phyloP scores from a whole-genome alignment of 2,113 vertebrate genomes.

The Stigmatopora nigra region DNA sequence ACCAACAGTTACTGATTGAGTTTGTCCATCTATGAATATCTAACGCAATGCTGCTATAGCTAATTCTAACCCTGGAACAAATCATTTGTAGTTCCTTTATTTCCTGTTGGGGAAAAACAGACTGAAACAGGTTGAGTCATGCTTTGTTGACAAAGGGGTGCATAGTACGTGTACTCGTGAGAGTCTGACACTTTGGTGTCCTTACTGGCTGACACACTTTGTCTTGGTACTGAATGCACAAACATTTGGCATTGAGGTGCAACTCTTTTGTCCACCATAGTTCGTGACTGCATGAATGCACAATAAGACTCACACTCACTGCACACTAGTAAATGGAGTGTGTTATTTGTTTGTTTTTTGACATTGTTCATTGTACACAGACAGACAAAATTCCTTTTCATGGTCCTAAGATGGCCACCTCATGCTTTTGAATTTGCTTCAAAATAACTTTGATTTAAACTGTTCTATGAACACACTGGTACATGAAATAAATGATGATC shows the following conservation, averaged over 20 bases:
- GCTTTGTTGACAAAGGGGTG: background rate
- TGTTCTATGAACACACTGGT: no score
- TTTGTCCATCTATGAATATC: no score
- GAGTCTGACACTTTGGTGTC: background rate
- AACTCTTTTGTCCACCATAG: conserved; percentile 34
- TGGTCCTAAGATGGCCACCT: background rate
- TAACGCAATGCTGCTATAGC: background rate
- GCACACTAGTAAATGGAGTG: background rate
- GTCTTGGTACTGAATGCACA: conserved; percentile 52
- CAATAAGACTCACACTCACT: conserved; percentile 30
- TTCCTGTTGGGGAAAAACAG: background rate
- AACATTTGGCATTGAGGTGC: conserved; percentile 59
- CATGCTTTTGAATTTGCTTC: background rate
- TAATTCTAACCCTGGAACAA: background rate
- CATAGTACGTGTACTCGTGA: background rate
- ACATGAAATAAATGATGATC: no score
- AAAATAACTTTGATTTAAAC: background rate
- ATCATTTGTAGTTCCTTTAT: background rate
- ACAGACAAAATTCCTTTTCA: background rate
- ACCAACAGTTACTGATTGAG: background rate
- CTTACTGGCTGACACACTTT: conserved; percentile 4
- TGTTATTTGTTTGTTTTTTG: background rate
- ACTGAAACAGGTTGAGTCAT: background rate
- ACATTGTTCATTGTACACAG: background rate
- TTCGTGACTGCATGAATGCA: conserved; percentile 36